Base-by-base conservation (phyloP, 2,113 vertebrate genomes). In the Puntigrus tetrazona region DNA sequence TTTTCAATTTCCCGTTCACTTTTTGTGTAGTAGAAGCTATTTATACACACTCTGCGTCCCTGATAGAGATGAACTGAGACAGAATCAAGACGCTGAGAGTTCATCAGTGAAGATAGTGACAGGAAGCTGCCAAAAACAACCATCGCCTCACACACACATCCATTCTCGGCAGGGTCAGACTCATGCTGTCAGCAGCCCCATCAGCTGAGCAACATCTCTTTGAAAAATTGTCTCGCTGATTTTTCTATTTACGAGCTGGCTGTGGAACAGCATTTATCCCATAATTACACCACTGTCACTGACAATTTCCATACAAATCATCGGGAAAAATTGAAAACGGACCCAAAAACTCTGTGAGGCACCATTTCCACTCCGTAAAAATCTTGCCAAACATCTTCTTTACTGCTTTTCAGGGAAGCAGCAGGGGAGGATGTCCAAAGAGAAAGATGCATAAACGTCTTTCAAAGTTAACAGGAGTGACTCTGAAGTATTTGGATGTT, bases 171-270 rank as follows among this genome's bases (percentile, higher is more conserved):
- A 61, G 67, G 78, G 79, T 85, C 59, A 70, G 52, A 36, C 59
- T 82, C 87, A 65, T 31, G 65, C 86, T 87, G 85, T 61, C 70
- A 70, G 50, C 75, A 84, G 67, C 45, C 47, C 65, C n/a, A 41
- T 85, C 83, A 87, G 65, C 70, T 81, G 83, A 76, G 82, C 14
- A 45, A 74, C 77, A 73, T 79, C 69, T 34, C 83, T 88, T 88
- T 88, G 84, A 83, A 86, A 86, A 81, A 76, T 50, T 34, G 10
- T 63, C 65, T 81, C n/a, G 61, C 65, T 86, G 82, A 86, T 75
- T 87, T 85, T 88, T 78, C 82, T 84, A 86, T 85, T 88, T 86
- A 86, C 73, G 50, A 86, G 72, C 84, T 87, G 85, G 83, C 85
- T 73, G 76, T 47, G 31, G 83, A 81, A 81, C 74, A 76, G 76